Percentiles rank a stretch among this genome's conserved stretches.
Evolutionary conservation across 2,888 invertebrate species (phyloP).

Genomic region (Scaptomyza tumidula): DNA sequence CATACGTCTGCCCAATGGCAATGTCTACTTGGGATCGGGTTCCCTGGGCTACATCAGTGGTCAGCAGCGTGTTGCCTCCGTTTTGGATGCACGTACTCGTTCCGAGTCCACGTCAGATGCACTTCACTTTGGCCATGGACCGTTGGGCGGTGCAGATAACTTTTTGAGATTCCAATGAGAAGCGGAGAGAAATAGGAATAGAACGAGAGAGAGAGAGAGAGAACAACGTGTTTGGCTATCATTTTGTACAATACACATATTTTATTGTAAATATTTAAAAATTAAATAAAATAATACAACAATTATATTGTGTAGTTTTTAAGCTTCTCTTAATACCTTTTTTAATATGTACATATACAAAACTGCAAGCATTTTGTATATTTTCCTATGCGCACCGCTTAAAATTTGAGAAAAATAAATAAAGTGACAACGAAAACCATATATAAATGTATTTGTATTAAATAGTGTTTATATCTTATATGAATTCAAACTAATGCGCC

Average conservation of each 20-base stretch:
- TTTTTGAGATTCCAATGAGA: conserved; percentile 63
- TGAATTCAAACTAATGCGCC: neutral
- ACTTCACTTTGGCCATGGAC: conserved; percentile 82
- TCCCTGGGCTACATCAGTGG: conserved; percentile 84
- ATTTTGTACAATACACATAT: conserved; percentile 51
- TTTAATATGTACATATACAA: conserved; percentile 12
- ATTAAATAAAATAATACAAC: conserved; percentile 35
- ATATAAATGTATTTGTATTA: neutral
- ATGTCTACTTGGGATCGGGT: conserved; percentile 84
- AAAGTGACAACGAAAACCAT: conserved; percentile 5
- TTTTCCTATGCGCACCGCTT: conserved; percentile 48
- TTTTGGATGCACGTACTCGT: conserved; percentile 80
- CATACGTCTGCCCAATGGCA: conserved; percentile 83
- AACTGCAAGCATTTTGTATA: conserved; percentile 38
- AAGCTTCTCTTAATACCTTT: conserved; percentile 41
- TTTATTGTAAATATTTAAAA: conserved; percentile 71
- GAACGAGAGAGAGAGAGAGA: neutral
- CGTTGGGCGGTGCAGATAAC: conserved; percentile 68
- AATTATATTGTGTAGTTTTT: conserved; percentile 49
- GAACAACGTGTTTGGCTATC: conserved; percentile 9
- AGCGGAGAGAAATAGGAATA: neutral
- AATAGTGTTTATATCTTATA: too few relatives aligned
- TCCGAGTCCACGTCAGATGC: conserved; percentile 79
- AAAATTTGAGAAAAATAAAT: conserved; percentile 54
- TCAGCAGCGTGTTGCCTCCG: conserved; percentile 75